These are phyloP conservation scores for Scaptomyza pallida DNA, from an alignment of 1,140 invertebrate species.

Conservation along the genomic window DNA sequence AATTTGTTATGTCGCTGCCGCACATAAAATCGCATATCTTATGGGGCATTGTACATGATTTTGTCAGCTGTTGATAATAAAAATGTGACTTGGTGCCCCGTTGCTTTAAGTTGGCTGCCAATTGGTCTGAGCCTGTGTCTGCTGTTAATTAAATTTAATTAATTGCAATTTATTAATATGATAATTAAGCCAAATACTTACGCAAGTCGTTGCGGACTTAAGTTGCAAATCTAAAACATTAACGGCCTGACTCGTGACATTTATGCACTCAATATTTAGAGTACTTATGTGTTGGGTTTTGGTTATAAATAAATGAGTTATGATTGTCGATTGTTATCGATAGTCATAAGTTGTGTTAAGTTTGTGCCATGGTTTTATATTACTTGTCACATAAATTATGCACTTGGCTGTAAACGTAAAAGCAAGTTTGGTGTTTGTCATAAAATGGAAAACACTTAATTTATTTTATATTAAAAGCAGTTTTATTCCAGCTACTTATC, in stretches of 20 bases:
- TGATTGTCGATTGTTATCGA: constrained; percentile 31
- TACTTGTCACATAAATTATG: constrained; percentile 20
- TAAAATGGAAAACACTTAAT: too few relatives aligned
- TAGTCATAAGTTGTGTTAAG: constrained; percentile 34
- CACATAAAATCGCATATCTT: constrained; percentile 65
- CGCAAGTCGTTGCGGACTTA: constrained; percentile 4
- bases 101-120: constrained; percentile 8
- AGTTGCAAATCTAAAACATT: constrained; percentile 4
- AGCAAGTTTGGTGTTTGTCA: too few relatives aligned
- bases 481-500: too few relatives aligned
- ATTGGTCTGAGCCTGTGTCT: constrained; percentile 53
- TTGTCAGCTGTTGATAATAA: constrained; percentile 77
- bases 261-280: constrained; percentile 23
- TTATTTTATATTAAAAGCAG: too few relatives aligned
- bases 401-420: background rate
- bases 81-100: constrained; percentile 62
- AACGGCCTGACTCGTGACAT: constrained; percentile 19
- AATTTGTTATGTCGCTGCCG: constrained; percentile 66
- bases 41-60: constrained; percentile 67
- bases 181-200: constrained; percentile 35
- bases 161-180: constrained; percentile 63
- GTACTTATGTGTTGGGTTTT: background rate
- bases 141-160: constrained; percentile 74
- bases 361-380: constrained; percentile 16
- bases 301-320: constrained; percentile 36